These are phyloP conservation scores for Arctopsyche grandis DNA, from an alignment of 1,140 invertebrate genomes.

Conservation along the genomic window DNA sequence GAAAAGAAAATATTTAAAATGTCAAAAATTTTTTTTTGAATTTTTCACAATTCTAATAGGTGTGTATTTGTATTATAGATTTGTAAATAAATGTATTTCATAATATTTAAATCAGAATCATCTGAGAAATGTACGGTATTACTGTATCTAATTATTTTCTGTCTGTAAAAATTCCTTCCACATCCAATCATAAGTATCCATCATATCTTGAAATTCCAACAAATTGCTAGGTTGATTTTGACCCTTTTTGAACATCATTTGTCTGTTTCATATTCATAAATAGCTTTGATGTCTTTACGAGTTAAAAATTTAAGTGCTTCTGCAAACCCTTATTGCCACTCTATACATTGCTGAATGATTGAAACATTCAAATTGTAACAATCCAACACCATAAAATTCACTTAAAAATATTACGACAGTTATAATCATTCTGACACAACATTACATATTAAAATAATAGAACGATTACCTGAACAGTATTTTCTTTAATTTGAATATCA, in stretches of 20 bases:
- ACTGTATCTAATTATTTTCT: too few relatives aligned
- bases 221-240: conserved; percentile 70
- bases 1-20: too few relatives aligned
- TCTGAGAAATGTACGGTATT: too few relatives aligned
- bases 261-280: conserved; percentile 70
- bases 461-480: conserved; percentile 69
- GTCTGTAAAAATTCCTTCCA: too few relatives aligned
- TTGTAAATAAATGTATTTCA: too few relatives aligned
- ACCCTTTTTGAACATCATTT: conserved; percentile 60
- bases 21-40: too few relatives aligned
- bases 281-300: conserved; percentile 70
- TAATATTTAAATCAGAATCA: too few relatives aligned
- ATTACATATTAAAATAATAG: not conserved
- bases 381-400: conserved; percentile 84
- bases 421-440: too few relatives aligned
- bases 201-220: conserved; percentile 68
- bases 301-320: conserved; percentile 75
- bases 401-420: conserved; percentile 58
- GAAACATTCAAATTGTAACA: conserved; percentile 78
- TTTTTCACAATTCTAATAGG: too few relatives aligned
- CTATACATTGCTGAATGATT: conserved; percentile 80
- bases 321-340: conserved; percentile 83
- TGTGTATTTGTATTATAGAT: too few relatives aligned
- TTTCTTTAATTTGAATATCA: conserved; percentile 80
- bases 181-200: too few relatives aligned